A percentile compares a stretch with the other conserved stretches of the same genome.
phyloP scores from a whole-genome alignment of 2,797 vertebrate species.

The Microctenopoma stevenorrisi region DNA sequence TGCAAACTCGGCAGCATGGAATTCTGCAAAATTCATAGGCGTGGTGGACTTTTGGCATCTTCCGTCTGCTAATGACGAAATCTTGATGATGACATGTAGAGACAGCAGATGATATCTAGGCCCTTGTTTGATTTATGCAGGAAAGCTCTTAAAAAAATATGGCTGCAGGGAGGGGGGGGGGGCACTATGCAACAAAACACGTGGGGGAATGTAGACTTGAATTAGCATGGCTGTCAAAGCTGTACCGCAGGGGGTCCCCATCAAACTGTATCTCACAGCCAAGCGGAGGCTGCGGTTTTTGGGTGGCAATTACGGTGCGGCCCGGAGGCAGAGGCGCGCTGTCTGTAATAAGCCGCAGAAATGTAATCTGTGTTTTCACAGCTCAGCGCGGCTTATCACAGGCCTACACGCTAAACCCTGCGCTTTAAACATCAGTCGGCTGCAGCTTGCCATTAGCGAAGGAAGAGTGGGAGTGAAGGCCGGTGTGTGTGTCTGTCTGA shows the following conservation, averaged over 20 bases:
- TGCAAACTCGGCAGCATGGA: conserved; percentile 21
- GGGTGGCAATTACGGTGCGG: conserved; percentile 65
- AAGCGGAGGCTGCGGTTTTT: conserved; percentile 71
- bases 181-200: conserved; percentile 36
- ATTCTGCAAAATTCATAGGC: conserved; percentile 4
- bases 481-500: conserved; percentile 40
- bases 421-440: conserved; percentile 74
- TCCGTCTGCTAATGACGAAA: conserved; percentile 20
- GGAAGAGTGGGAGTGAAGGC: conserved; percentile 59
- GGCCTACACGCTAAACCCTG: conserved; percentile 75
- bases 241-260: conserved; percentile 55
- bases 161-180: conserved; percentile 39
- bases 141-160: conserved; percentile 51
- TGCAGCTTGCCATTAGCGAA: conserved; percentile 67
- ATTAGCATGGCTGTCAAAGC: conserved; percentile 81
- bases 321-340: conserved; percentile 68
- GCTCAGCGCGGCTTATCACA: conserved; percentile 83
- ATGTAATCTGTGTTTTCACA: conserved; percentile 87
- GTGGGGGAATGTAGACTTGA: conserved; percentile 59
- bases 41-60: conserved; percentile 9
- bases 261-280: conserved; percentile 70
- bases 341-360: conserved; percentile 77
- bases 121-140: conserved; percentile 50
- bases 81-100: conserved; percentile 39
- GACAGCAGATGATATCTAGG: conserved; percentile 29